Conservation (phyloP, 2,797 vertebrate genomes). For the Neoniphon sammara region DNA sequence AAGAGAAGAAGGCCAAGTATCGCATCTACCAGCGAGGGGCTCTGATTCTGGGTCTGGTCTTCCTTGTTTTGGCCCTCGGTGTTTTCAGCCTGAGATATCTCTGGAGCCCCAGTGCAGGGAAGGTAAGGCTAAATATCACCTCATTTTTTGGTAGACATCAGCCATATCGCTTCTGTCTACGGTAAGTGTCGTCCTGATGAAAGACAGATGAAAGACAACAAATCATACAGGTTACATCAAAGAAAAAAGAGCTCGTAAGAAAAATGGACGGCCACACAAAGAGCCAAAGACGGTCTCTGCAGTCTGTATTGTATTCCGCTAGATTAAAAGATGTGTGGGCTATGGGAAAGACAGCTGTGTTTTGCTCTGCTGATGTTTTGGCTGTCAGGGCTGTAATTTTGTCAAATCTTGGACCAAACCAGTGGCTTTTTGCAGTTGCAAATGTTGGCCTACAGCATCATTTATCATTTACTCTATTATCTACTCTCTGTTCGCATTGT, state of each 20-base stretch:
- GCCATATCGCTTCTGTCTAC: conserved; percentile 48
- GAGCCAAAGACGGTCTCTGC: conserved; percentile 44
- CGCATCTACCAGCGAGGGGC: conserved; percentile 84
- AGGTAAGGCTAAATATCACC: conserved; percentile 82
- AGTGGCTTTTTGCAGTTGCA: conserved; percentile 47
- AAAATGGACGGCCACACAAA: conserved; percentile 63
- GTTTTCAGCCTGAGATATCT: conserved; percentile 88
- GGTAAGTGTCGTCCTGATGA: conserved; percentile 51
- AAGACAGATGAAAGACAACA: conserved; percentile 65
- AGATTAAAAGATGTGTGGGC: conserved; percentile 71
- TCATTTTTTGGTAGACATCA: conserved; percentile 32
- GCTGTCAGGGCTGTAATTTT: conserved; percentile 68
- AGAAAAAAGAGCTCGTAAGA: conserved; percentile 41
- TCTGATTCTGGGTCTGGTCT: conserved; percentile 81
- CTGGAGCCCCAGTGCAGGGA: conserved; percentile 86
- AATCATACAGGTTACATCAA: conserved; percentile 64
- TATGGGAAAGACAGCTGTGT: conserved; percentile 63
- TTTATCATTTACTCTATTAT: conserved; percentile 48
- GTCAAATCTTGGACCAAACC: conserved; percentile 52
- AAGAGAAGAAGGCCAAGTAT: conserved; percentile 80
- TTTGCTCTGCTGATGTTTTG: conserved; percentile 61
- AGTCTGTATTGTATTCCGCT: conserved; percentile 46
- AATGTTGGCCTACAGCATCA: conserved; percentile 51
- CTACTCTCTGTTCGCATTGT: conserved; percentile 64
- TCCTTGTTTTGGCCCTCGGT: conserved; percentile 84